Percentiles rank a stretch among this genome's conserved stretches.
phyloP scores from a whole-genome alignment of 2,113 vertebrate genomes.

The Tyto alba region DNA sequence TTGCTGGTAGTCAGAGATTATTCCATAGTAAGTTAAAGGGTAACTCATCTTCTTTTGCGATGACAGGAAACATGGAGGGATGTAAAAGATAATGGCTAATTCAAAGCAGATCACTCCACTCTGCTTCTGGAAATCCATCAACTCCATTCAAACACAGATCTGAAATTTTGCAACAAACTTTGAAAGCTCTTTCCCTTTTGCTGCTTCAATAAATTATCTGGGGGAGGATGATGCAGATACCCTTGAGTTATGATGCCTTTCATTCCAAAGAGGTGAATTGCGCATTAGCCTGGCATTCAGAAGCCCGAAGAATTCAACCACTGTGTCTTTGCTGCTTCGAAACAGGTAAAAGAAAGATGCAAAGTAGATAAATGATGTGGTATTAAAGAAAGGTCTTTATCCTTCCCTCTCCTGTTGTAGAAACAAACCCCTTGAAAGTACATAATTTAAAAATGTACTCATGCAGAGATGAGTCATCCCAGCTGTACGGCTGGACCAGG shows the following conservation, averaged over 20 bases:
- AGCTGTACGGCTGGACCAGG: neutral
- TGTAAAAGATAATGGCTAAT: conserved; percentile 68
- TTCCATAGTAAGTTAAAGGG: conserved; percentile 59
- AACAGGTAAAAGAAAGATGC: neutral
- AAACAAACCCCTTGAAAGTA: neutral
- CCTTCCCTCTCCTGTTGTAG: neutral
- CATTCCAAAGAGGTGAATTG: neutral
- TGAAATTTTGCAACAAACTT: conserved; percentile 43
- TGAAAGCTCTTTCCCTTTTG: neutral
- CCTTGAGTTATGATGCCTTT: conserved; percentile 15
- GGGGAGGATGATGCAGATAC: conserved; percentile 21
- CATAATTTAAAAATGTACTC: neutral
- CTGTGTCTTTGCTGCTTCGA: neutral
- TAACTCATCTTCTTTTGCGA: conserved; percentile 64
- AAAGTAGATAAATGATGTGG: neutral
- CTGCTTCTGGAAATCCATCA: conserved; percentile 59
- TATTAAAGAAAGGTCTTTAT: neutral
- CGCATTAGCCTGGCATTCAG: neutral
- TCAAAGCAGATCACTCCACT: conserved; percentile 60
- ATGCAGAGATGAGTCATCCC: neutral
- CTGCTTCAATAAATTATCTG: conserved; percentile 22
- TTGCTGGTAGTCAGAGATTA: conserved; percentile 51
- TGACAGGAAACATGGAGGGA: conserved; percentile 61
- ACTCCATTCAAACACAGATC: neutral
- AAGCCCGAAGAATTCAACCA: neutral